Percentiles rank a stretch among this genome's conserved stretches.
Evolutionary conservation across 2,888 invertebrate genomes (phyloP).

Genomic region (Sthenelais limicola): DNA sequence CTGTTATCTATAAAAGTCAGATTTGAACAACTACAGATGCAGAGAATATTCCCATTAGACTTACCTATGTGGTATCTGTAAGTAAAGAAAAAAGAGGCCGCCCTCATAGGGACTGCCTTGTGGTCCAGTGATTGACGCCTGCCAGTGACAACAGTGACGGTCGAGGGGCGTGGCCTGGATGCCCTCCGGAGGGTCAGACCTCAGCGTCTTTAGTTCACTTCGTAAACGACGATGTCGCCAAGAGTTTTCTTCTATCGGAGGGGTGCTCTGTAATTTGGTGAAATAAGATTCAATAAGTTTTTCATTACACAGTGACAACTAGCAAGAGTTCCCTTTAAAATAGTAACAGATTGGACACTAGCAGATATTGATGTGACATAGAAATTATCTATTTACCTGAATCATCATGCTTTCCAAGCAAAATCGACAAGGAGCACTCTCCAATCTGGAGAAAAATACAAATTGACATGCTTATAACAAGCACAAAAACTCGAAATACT

Average conservation of each 20-base stretch:
- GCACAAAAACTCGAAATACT: too few relatives aligned
- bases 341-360: too few relatives aligned
- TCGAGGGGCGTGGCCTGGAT: slow-evolving; percentile 88
- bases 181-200: slow-evolving; percentile 85
- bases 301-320: too few relatives aligned
- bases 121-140: slow-evolving; percentile 92
- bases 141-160: slow-evolving; percentile 90
- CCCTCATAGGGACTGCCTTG: slow-evolving; percentile 95
- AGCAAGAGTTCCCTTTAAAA: too few relatives aligned
- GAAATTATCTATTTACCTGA: slow-evolving; percentile 55
- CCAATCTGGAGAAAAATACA: slow-evolving; percentile 76
- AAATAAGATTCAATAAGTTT: too few relatives aligned
- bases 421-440: slow-evolving; percentile 88
- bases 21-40: too few relatives aligned
- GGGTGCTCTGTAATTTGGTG: slow-evolving; percentile 56
- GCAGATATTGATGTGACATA: neutral
- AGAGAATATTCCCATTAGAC: too few relatives aligned
- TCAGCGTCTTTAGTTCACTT: slow-evolving; percentile 79
- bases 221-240: slow-evolving; percentile 87
- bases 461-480: neutral
- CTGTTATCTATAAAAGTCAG: too few relatives aligned
- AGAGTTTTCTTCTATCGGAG: slow-evolving; percentile 80
- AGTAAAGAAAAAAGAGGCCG: slow-evolving; percentile 90
- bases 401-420: slow-evolving; percentile 88
- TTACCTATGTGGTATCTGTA: slow-evolving; percentile 83